phyloP scores from a whole-genome alignment of 2,888 invertebrate genomes.

The Myathropa florea region DNA sequence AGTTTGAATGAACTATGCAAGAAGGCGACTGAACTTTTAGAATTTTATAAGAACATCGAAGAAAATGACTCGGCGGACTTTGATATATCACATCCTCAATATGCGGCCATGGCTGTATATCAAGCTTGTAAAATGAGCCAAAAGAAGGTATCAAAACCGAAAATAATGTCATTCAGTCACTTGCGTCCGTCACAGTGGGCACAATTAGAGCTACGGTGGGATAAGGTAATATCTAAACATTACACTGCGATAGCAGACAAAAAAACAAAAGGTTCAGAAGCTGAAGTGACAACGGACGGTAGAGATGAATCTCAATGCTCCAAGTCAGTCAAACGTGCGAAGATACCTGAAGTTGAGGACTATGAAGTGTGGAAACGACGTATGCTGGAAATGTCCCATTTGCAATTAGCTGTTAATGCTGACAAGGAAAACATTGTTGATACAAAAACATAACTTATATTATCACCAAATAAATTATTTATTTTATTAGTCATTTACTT shows the following conservation, averaged over 20 bases:
- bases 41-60: constrained; percentile 80
- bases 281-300: not conserved
- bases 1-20: constrained; percentile 81
- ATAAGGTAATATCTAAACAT: constrained; percentile 78
- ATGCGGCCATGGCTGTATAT: constrained; percentile 84
- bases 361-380: constrained; percentile 85
- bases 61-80: constrained; percentile 80
- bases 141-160: constrained; percentile 83
- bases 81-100: constrained; percentile 84
- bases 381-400: constrained; percentile 81
- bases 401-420: constrained; percentile 77
- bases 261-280: constrained; percentile 51
- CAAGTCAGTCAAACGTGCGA: constrained; percentile 6
- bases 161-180: constrained; percentile 83
- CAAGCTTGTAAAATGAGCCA: constrained; percentile 84
- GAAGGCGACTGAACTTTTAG: constrained; percentile 82
- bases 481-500: not conserved
- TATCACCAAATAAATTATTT: not conserved
- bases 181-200: constrained; percentile 84
- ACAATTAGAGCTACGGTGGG: constrained; percentile 84
- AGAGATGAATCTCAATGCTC: not conserved
- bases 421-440: not conserved
- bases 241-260: constrained; percentile 70
- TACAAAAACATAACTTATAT: not conserved
- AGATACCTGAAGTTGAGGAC: constrained; percentile 80